A percentile compares a stretch with the other conserved stretches of the same genome.
Conservation (phyloP, 2,113 vertebrate species). For the Psilopogon haemacephalus region DNA sequence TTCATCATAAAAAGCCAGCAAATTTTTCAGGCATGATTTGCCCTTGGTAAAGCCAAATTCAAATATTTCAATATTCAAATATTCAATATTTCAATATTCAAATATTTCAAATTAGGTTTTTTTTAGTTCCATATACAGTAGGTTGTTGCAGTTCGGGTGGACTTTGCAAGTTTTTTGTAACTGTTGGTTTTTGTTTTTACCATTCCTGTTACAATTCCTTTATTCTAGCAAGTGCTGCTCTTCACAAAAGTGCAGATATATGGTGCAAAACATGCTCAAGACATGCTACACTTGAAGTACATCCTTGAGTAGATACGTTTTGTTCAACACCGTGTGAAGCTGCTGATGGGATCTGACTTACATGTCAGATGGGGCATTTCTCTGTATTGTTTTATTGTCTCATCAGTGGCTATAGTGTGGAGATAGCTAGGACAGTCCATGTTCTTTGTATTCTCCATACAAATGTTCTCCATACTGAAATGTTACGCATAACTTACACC, state of each 20-base stretch:
- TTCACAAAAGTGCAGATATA: background rate
- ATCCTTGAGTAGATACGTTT: background rate
- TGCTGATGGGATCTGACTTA: background rate
- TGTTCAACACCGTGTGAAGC: background rate
- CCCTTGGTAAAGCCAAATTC: too few species aligned
- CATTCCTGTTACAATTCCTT: background rate
- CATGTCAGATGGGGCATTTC: background rate
- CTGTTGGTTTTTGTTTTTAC: background rate
- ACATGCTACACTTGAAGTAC: background rate
- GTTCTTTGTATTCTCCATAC: background rate
- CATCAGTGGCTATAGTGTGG: background rate
- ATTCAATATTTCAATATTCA: too few species aligned
- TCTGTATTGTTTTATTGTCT: background rate
- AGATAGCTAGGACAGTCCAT: background rate
- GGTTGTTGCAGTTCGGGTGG: background rate
- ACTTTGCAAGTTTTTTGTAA: background rate
- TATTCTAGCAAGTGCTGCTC: background rate
- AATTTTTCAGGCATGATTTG: too few species aligned
- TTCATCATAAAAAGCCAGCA: too few species aligned
- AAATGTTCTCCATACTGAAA: background rate
- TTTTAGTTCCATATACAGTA: background rate
- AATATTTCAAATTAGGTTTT: background rate
- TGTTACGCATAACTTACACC: background rate
- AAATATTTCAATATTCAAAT: too few species aligned
- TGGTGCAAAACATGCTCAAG: background rate